These are phyloP conservation scores for Toxotes chatareus DNA, from an alignment of 2,113 vertebrate genomes.

Conservation along the genomic window DNA sequence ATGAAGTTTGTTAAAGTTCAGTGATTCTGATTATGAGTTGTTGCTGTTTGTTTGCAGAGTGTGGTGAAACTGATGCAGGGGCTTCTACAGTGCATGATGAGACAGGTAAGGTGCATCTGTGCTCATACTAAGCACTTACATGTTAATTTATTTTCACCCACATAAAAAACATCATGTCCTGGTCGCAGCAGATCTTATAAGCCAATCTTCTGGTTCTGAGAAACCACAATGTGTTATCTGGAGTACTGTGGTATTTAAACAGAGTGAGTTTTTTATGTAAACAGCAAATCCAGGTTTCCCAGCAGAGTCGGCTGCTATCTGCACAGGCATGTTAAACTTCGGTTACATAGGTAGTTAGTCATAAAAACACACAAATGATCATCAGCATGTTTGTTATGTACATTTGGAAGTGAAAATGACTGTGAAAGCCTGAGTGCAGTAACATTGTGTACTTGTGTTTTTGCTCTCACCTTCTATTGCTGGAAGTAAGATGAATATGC, in stretches of 20 bases:
- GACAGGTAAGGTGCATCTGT: slow-evolving; percentile 88
- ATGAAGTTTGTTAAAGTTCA: background rate
- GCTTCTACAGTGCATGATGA: slow-evolving; percentile 98
- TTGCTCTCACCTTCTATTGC: background rate
- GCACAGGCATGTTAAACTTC: background rate
- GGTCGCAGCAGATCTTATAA: background rate
- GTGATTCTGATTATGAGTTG: background rate
- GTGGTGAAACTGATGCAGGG: slow-evolving; percentile 99
- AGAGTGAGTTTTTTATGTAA: slow-evolving; percentile 5
- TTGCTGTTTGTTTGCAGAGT: slow-evolving; percentile 85
- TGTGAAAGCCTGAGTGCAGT: background rate
- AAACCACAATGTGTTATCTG: slow-evolving; percentile 19
- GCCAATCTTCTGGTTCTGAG: background rate
- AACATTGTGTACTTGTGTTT: background rate
- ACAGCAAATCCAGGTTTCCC: background rate
- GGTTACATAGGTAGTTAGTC: background rate
- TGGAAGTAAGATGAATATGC: slow-evolving; percentile 8
- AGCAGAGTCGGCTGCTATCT: background rate
- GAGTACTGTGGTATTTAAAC: background rate
- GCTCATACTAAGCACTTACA: background rate
- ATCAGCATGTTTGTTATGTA: background rate
- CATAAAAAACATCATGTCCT: background rate
- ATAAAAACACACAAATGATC: slow-evolving; percentile 6
- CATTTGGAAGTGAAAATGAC: background rate
- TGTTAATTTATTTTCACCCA: background rate